phyloP scores from a whole-genome alignment of 2,113 vertebrate species.

The Platichthys stellatus region DNA sequence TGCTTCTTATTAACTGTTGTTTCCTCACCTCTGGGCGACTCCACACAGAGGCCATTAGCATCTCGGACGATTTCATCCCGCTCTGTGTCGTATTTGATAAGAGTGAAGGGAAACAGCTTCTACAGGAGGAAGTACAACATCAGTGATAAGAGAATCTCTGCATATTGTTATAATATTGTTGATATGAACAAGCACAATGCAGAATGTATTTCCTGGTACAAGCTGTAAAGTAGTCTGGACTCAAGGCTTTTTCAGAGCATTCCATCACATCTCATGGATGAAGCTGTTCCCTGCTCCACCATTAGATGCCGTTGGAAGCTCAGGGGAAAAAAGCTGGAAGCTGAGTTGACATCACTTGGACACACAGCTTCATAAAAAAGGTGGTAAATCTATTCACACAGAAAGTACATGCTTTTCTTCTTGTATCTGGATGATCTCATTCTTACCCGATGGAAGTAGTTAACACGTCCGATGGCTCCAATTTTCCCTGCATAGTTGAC shows the following conservation, averaged over 20 bases:
- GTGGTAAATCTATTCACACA: background rate
- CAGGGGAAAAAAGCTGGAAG: background rate
- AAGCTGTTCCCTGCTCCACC: background rate
- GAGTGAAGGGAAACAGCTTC: constrained; percentile 79
- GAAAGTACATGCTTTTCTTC: background rate
- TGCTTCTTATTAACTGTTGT: background rate
- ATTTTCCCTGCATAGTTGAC: constrained; percentile 87
- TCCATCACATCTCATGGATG: background rate
- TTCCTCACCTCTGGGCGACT: constrained; percentile 85
- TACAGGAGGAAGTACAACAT: constrained; percentile 38
- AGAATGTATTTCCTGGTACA: no score
- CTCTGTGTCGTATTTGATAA: constrained; percentile 89
- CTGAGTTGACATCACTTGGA: background rate
- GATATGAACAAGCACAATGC: no score
- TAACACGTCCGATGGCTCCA: constrained; percentile 86
- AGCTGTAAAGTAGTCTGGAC: background rate
- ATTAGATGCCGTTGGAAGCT: constrained; percentile 2
- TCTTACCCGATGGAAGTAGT: constrained; percentile 84
- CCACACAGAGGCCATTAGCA: constrained; percentile 84
- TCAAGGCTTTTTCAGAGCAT: background rate
- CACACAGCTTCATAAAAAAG: background rate
- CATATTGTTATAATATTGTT: background rate
- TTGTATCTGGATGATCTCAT: background rate
- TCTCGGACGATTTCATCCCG: constrained; percentile 85
- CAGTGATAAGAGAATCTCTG: background rate